Evolutionary conservation across 2,888 invertebrate species (phyloP).

Genomic region (Kryphioiulus occultus): DNA sequence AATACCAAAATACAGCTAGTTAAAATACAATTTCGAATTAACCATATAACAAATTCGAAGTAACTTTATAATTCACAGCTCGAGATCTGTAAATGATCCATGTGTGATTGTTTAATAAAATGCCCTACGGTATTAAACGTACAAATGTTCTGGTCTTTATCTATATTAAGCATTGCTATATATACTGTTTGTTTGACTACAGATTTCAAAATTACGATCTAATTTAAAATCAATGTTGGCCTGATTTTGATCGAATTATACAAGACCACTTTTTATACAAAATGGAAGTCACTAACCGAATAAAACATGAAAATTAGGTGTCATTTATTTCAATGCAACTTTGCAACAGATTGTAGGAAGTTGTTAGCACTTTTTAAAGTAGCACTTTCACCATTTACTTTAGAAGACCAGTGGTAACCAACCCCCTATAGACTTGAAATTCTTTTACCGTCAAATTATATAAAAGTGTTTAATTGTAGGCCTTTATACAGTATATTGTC

Average conservation of each 20-base stretch:
- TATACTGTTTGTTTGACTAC: neutral
- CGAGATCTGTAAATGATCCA: too few species aligned
- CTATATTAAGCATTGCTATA: too few species aligned
- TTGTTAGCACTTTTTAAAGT: slow-evolving; percentile 32
- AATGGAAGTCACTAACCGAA: slow-evolving; percentile 34
- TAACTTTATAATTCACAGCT: too few species aligned
- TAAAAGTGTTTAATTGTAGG: slow-evolving; percentile 2
- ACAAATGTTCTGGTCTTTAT: neutral
- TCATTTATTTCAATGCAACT: neutral
- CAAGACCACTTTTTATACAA: neutral
- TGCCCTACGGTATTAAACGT: too few species aligned
- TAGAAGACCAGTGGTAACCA: neutral
- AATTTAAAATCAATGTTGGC: slow-evolving; percentile 32
- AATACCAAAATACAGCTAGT: too few species aligned
- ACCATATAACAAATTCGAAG: too few species aligned
- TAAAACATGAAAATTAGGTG: neutral
- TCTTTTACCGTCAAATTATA: neutral
- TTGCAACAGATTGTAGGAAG: neutral
- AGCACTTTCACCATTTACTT: slow-evolving; percentile 21
- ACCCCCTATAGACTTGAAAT: neutral
- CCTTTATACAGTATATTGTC: neutral
- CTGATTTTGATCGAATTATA: slow-evolving; percentile 20
- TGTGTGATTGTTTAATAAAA: too few species aligned
- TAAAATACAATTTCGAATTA: too few species aligned
- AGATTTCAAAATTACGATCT: neutral